Percentiles rank a stretch among this genome's conserved stretches.
Conservation (phyloP, 2,113 vertebrate genomes). For the Andinoacara biseriatus region DNA sequence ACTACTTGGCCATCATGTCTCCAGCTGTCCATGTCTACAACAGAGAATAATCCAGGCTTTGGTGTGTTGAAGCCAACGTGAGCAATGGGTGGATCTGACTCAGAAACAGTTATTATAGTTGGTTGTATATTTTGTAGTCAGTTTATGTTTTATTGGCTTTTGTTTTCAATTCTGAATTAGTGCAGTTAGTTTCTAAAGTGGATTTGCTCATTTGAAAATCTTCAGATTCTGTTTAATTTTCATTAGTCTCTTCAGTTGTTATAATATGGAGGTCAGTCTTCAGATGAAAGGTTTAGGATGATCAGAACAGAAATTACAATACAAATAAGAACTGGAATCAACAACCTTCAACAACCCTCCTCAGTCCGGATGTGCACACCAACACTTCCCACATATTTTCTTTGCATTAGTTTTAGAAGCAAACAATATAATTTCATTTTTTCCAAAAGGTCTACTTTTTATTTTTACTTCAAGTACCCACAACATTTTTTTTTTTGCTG, state of each 20-base stretch:
- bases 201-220: not conserved
- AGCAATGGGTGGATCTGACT: not conserved
- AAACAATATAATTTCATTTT: not conserved
- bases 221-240: no score
- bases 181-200: not conserved
- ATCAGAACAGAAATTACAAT: not conserved
- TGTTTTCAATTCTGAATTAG: not conserved
- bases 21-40: not conserved
- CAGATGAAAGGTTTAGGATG: not conserved
- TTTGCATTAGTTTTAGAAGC: not conserved
- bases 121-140: no score
- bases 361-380: not conserved
- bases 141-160: not conserved
- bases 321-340: not conserved
- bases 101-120: not conserved
- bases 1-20: not conserved
- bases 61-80: not conserved
- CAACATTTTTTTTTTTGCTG: not conserved
- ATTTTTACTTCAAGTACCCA: not conserved
- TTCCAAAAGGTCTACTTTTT: not conserved
- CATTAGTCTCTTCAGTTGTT: not conserved
- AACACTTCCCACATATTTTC: not conserved
- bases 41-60: not conserved
- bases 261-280: not conserved
- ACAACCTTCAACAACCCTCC: not conserved